These are phyloP conservation scores for Fissipunctia ypsillon DNA, from an alignment of 2,888 invertebrate genomes.

Conservation along the genomic window DNA sequence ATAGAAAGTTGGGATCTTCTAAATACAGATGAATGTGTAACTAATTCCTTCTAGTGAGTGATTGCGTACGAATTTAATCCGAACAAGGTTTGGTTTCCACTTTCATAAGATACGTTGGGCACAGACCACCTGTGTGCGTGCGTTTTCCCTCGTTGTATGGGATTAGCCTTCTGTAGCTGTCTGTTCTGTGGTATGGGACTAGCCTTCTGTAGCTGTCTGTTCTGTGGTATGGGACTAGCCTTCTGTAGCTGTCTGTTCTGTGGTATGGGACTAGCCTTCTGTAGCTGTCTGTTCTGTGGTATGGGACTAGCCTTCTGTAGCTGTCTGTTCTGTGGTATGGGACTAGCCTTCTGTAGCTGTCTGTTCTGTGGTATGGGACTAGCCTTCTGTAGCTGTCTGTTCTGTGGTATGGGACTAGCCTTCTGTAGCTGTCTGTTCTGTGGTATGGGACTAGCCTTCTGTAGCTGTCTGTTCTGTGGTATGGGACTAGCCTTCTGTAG, in stretches of 20 bases:
- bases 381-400: slow-evolving; percentile 10
- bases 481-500: slow-evolving; percentile 6
- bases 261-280: slow-evolving; percentile 7
- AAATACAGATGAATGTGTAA: background rate
- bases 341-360: slow-evolving; percentile 5
- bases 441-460: slow-evolving; percentile 7
- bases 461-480: background rate
- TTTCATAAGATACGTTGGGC: background rate
- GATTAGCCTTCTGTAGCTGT: slow-evolving; percentile 5
- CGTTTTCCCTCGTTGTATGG: no score
- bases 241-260: slow-evolving; percentile 8
- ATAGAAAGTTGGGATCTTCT: background rate
- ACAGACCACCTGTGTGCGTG: background rate
- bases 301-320: slow-evolving; percentile 7
- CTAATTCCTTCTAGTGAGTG: background rate
- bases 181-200: background rate
- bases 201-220: slow-evolving; percentile 10
- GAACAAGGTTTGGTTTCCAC: background rate
- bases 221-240: background rate
- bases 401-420: background rate
- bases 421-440: slow-evolving; percentile 8
- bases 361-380: background rate
- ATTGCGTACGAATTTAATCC: background rate
- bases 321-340: background rate
- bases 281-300: background rate